Conservation (phyloP, 2,797 vertebrate genomes). For the Mergus octosetaceus region DNA sequence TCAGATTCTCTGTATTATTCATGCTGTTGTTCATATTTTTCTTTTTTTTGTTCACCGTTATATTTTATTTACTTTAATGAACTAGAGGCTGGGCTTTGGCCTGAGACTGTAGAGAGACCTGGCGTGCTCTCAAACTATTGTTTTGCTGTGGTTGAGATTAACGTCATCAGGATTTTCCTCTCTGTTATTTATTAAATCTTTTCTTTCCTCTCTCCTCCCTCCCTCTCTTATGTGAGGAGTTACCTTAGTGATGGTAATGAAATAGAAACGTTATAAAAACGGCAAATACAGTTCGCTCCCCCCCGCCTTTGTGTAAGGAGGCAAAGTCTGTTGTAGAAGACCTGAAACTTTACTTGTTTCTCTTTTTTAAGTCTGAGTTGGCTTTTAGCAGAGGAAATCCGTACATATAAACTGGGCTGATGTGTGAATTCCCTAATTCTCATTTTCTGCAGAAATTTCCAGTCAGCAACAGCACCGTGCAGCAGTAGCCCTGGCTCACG, state of each 20-base stretch:
- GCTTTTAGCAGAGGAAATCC: neutral
- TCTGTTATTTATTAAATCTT: constrained; percentile 61
- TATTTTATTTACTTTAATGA: constrained; percentile 61
- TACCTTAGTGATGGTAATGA: constrained; percentile 12
- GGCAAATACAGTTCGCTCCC: neutral
- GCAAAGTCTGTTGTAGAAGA: neutral
- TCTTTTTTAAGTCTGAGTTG: neutral
- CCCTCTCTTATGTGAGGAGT: neutral
- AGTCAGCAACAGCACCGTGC: neutral
- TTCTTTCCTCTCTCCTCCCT: neutral
- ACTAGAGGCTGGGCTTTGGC: constrained; percentile 22
- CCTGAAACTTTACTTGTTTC: neutral
- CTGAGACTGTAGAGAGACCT: constrained; percentile 16
- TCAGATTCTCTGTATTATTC: constrained; percentile 56
- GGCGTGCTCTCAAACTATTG: constrained; percentile 2
- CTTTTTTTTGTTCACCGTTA: constrained; percentile 57
- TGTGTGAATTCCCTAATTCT: neutral
- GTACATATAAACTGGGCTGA: neutral
- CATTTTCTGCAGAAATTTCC: neutral
- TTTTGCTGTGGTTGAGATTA: constrained; percentile 49
- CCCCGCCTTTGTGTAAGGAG: neutral
- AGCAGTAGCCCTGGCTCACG: neutral
- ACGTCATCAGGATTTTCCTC: constrained; percentile 28
- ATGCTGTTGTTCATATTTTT: constrained; percentile 26
- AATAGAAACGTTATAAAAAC: neutral